These are phyloP conservation scores for Drosophila mettleri DNA, from an alignment of 2,888 invertebrate species.

Conservation along the genomic window DNA sequence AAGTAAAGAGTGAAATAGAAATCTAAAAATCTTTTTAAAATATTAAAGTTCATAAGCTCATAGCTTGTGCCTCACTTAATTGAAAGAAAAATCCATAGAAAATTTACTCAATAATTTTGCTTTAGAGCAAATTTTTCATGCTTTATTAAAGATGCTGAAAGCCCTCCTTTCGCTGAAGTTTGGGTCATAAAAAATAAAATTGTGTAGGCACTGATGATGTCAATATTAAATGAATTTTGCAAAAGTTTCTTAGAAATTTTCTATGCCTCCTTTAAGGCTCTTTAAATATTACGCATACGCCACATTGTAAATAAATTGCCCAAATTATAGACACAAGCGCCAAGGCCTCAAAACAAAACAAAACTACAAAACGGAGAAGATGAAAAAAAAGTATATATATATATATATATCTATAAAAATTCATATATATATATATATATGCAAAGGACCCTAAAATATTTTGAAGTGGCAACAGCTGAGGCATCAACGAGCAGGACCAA, in stretches of 20 bases:
- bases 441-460: conserved; percentile 19
- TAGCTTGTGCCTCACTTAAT: background rate
- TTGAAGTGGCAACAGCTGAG: conserved; percentile 70
- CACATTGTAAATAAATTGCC: conserved; percentile 59
- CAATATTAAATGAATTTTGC: conserved; percentile 9
- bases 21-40: no score
- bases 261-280: conserved; percentile 1
- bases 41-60: background rate
- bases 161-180: background rate
- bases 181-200: background rate
- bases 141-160: background rate
- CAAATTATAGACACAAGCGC: conserved; percentile 48
- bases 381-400: conserved; percentile 10
- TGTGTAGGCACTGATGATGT: conserved; percentile 6
- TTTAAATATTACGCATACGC: conserved; percentile 56
- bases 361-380: conserved; percentile 16
- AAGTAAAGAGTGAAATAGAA: no score
- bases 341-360: conserved; percentile 24
- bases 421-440: background rate
- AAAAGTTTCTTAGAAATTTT: background rate
- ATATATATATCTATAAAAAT: background rate
- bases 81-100: background rate
- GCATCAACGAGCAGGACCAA: conserved; percentile 38
- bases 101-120: background rate
- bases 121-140: background rate